Evolutionary conservation across 2,113 vertebrate genomes (phyloP).

Genomic region (Pelobates fuscus): DNA sequence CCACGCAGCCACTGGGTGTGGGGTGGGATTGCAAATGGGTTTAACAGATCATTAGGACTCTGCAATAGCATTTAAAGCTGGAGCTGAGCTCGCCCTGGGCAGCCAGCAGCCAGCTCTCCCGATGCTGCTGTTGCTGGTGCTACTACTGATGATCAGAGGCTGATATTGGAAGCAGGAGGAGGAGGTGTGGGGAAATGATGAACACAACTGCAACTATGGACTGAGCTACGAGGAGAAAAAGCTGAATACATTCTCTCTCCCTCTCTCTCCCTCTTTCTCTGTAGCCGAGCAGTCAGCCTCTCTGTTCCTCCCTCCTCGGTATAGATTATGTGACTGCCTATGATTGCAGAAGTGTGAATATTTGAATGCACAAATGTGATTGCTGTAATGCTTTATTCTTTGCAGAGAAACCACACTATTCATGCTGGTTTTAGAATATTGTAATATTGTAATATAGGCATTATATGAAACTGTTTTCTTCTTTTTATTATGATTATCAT

Average conservation of each 20-base stretch:
- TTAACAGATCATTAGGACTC: constrained; percentile 20
- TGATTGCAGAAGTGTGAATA: not conserved
- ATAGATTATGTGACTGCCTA: not conserved
- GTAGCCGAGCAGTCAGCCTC: constrained; percentile 18
- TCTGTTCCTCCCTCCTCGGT: not conserved
- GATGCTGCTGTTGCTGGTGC: constrained; percentile 21
- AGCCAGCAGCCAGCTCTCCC: constrained; percentile 3
- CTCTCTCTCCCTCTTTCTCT: not conserved
- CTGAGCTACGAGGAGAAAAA: constrained; percentile 34
- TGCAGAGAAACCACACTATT: not conserved
- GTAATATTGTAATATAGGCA: too few species aligned
- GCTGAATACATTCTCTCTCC: constrained; percentile 33
- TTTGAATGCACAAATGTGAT: not conserved
- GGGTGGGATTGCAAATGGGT: constrained; percentile 6
- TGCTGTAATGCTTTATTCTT: not conserved
- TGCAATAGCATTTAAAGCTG: constrained; percentile 28
- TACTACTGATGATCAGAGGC: constrained; percentile 26
- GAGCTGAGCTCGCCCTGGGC: constrained; percentile 25
- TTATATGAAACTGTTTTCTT: too few species aligned
- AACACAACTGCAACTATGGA: constrained; percentile 44
- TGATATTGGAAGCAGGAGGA: constrained; percentile 30
- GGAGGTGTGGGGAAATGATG: constrained; percentile 27
- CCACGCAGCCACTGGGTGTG: not conserved
- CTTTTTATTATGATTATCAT: too few species aligned
- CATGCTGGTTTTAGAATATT: too few species aligned